Evolutionary conservation across 2,113 vertebrate genomes (phyloP), one percentile per base, ranked within the genome.

Genomic region (Anhinga rufa): DNA sequence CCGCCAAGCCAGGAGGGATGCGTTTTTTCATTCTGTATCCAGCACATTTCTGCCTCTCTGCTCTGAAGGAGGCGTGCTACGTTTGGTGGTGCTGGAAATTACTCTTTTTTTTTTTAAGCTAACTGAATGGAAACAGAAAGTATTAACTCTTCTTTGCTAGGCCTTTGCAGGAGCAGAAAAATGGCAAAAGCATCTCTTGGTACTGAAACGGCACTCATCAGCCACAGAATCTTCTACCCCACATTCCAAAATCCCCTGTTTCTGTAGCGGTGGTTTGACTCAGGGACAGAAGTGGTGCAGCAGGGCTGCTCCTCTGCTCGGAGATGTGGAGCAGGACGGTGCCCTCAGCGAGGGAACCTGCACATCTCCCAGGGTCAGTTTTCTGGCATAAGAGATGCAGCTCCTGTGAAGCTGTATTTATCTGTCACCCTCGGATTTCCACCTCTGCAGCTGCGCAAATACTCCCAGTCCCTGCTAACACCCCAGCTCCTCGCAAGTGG

Each of bases 291-390:
- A 38, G 64, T 1, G 25, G 42, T 24, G 64, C 64, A 38, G 80
- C 14, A 16, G n/a, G 46, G 46, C 36, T 6, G 7, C 66, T n/a
- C 14, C 44, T 51, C 36, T 15, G 3, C 66, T 18, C 2, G 1
- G 10, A 3, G 9, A 8, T 12, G 4, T 1, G 2, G 36, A 19
- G 46, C 55, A 52, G 55, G 46, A 40, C 2, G 9, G 31, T 51
- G 55, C 66, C 36, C n/a, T 38, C 65, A 12, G 42, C 28, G 3
- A 8, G 17, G 28, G 65, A 14, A 40, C 54, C 65, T 3, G 0
- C 42, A 7, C 3, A 0, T 22, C 64, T 20, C 51, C 14, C 10
- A 0, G 44, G 32, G 20, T n/a, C 40, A 9, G 38, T 58, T 21
- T 55, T 26, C 22, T 34, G 51, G n/a, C 5, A 0, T 9, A 9